Evolutionary conservation across 2,797 vertebrate genomes (phyloP).

Genomic region (Paguma larvata): DNA sequence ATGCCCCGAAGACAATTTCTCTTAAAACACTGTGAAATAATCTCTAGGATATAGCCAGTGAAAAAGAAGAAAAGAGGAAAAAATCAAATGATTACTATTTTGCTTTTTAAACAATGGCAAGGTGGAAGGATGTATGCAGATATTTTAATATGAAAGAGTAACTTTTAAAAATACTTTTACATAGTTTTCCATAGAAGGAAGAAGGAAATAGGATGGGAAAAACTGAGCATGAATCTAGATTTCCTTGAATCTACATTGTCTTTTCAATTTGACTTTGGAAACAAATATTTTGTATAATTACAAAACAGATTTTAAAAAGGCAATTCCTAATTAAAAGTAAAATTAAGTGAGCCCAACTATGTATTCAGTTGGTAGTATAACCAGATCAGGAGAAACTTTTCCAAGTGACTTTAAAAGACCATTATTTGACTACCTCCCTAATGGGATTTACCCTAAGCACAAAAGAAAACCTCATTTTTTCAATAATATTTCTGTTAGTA

Average conservation of each 20-base stretch:
- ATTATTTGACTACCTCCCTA: not conserved
- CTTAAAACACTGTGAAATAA: not conserved
- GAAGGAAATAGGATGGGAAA: not conserved
- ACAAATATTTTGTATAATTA: not conserved
- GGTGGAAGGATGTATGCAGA: not conserved
- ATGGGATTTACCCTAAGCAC: not conserved
- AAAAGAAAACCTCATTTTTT: not conserved
- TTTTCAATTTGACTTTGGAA: not conserved
- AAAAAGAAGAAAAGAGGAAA: not conserved
- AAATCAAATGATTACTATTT: not conserved
- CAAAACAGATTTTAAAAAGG: not conserved
- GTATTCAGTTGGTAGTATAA: not conserved
- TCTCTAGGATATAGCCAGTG: not conserved
- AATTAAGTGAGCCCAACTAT: not conserved
- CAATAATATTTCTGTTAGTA: not conserved
- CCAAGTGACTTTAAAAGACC: slow-evolving; percentile 9
- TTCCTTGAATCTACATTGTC: not conserved
- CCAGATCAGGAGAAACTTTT: not conserved
- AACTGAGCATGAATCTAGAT: not conserved
- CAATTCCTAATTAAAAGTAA: slow-evolving; percentile 42
- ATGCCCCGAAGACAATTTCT: not conserved
- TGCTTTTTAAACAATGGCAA: not conserved
- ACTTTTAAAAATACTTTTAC: not conserved
- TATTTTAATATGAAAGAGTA: not conserved
- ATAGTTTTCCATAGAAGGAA: not conserved